Percentiles rank a stretch among this genome's conserved stretches.
phyloP scores from a whole-genome alignment of 37 sponge, comb jelly and placozoan species.

The Beroe forskalii region DNA sequence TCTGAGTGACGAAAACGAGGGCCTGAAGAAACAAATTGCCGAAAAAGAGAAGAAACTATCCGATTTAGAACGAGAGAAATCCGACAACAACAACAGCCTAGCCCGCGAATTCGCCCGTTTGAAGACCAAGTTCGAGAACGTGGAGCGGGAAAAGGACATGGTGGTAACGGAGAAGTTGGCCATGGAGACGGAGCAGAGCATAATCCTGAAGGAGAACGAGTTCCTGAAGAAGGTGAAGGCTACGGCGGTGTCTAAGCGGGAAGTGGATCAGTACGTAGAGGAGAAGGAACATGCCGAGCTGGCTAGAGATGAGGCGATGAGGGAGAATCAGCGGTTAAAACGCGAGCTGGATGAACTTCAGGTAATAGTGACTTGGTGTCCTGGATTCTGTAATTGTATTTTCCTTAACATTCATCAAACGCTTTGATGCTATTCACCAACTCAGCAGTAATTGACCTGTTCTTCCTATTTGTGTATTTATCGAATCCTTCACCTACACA shows the following conservation, averaged over 20 bases:
- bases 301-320: constrained; percentile 40
- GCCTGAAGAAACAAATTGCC: not conserved
- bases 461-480: too few species aligned
- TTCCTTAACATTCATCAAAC: too few species aligned
- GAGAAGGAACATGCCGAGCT: constrained; percentile 43
- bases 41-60: not conserved
- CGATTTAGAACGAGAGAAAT: not conserved
- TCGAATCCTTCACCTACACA: too few species aligned
- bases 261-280: constrained; percentile 32
- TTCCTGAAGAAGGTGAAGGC: constrained; percentile 57
- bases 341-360: constrained; percentile 35
- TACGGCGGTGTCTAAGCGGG: constrained; percentile 37
- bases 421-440: too few species aligned
- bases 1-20: not conserved
- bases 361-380: not conserved
- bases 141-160: constrained; percentile 62
- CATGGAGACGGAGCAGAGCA: constrained; percentile 60
- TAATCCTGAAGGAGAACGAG: constrained; percentile 59
- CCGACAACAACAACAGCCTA: not conserved
- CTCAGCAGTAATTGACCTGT: too few species aligned
- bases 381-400: too few species aligned
- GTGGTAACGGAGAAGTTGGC: constrained; percentile 55
- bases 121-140: constrained; percentile 26
- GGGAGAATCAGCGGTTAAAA: constrained; percentile 35
- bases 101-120: constrained; percentile 25